A percentile compares a stretch with the other conserved stretches of the same genome.
phyloP scores from a whole-genome alignment of 2,113 vertebrate species.

The Ceratotherium simum region DNA sequence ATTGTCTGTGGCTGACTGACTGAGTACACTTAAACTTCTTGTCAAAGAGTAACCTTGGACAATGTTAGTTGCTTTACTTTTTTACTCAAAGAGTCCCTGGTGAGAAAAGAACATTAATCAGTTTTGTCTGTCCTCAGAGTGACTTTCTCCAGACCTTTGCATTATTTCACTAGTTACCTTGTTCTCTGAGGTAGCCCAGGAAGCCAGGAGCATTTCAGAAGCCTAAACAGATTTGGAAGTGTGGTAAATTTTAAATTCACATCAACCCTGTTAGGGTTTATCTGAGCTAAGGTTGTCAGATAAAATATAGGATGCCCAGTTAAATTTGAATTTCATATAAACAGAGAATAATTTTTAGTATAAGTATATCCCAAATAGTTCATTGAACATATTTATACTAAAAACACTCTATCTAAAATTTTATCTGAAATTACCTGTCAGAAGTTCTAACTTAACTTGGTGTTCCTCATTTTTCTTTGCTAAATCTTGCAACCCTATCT shows the following conservation, averaged over 20 bases:
- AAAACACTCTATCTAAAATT: not conserved
- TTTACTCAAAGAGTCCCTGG: not conserved
- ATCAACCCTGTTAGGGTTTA: not conserved
- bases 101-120: not conserved
- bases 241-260: not conserved
- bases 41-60: not conserved
- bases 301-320: not conserved
- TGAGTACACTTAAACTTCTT: not conserved
- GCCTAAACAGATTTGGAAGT: not conserved
- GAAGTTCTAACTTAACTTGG: not conserved
- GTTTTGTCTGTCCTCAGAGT: not conserved
- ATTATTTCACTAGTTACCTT: not conserved
- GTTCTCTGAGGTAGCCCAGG: not conserved
- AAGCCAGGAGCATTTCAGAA: not conserved
- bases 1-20: not conserved
- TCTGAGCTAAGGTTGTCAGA: not conserved
- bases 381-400: not conserved
- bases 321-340: not conserved
- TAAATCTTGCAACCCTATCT: not conserved
- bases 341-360: not conserved
- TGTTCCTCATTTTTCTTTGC: not conserved
- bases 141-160: not conserved
- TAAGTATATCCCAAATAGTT: not conserved
- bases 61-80: not conserved
- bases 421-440: not conserved